A percentile compares a stretch with the other conserved stretches of the same genome.
phyloP scores from a whole-genome alignment of 2,888 invertebrate species.

The Geotrupes spiniger region DNA sequence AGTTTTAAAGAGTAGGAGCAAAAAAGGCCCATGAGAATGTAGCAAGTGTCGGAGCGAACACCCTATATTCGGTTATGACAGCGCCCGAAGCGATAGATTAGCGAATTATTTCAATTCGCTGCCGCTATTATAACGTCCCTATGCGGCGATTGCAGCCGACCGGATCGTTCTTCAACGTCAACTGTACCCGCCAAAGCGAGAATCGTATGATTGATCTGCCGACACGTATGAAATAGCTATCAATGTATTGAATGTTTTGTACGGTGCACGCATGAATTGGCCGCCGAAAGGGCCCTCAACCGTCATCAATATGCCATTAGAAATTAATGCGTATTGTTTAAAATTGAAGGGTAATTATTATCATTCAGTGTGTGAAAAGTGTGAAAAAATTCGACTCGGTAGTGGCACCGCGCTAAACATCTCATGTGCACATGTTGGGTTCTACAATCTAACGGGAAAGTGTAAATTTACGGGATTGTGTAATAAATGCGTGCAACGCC shows the following conservation, averaged over 20 bases:
- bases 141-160: slow-evolving; percentile 22
- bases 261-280: slow-evolving; percentile 40
- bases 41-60: slow-evolving; percentile 39
- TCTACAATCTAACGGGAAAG: no score
- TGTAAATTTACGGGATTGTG: no score
- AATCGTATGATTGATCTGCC: slow-evolving; percentile 43
- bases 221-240: slow-evolving; percentile 42
- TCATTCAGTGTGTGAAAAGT: slow-evolving; percentile 8
- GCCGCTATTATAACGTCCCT: slow-evolving; percentile 41
- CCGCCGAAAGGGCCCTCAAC: slow-evolving; percentile 40
- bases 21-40: slow-evolving; percentile 43
- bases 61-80: slow-evolving; percentile 37
- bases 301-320: slow-evolving; percentile 40
- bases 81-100: slow-evolving; percentile 44
- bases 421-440: no score
- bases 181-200: slow-evolving; percentile 12
- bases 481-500: no score
- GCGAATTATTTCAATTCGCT: slow-evolving; percentile 48
- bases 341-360: slow-evolving; percentile 25
- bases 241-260: slow-evolving; percentile 45
- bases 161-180: slow-evolving; percentile 11
- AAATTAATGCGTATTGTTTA: slow-evolving; percentile 41
- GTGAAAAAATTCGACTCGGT: neutral
- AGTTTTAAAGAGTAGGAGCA: neutral
- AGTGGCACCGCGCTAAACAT: no score